Evolutionary conservation across 1,140 invertebrate genomes (phyloP), one percentile per base, ranked within the genome.

Genomic region (Oreohelix idahoensis): DNA sequence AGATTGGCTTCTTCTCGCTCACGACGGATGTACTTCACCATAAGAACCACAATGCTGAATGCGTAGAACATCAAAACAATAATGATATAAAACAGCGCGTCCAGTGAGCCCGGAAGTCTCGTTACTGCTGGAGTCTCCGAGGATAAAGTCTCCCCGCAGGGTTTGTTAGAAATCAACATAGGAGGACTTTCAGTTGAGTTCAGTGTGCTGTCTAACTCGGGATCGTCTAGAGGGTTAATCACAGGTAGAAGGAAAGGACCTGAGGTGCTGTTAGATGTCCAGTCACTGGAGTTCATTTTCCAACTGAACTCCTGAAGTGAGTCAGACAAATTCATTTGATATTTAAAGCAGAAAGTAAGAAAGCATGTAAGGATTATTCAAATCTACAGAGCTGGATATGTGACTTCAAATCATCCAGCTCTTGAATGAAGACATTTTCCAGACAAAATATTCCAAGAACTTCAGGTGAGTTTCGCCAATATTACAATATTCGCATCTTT

Each of bases 21-120:
- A 17, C 90, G 70, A 20, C 88, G 83, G 20, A 92, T 86, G 85
- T 92, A 92, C 83, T 92, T 92, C 71, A 93, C 87, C 87, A 92
- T 90, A 0, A 93, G 86, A 23, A 92, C 86, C 29, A 92, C 88
- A 29, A 93, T 89, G 45, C 90, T 90, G 36, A 90, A 89, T 13
- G 90, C 90, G 82, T 92, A 93, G 76, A 93, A 91, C 83, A 91
- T 79, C 39, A 93, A 86, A 0, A 92, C 91, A n/a, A 91, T 87
- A 1, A 93, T 88, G 36, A 93, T 92, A 87, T 92, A 93, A 29
- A 92, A 66, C 11, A 93, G 84, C 0, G 92, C 91, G 75, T 89
- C 86, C 53, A 87, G 66, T 49, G 87, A 86, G 10, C 82, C 79
- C 23, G 69, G 42, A 20, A 79, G 26, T 63, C 35, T 76, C 20